These are phyloP conservation scores for Apis mellifera DNA, from an alignment of 1,140 invertebrate genomes.

Conservation along the genomic window DNA sequence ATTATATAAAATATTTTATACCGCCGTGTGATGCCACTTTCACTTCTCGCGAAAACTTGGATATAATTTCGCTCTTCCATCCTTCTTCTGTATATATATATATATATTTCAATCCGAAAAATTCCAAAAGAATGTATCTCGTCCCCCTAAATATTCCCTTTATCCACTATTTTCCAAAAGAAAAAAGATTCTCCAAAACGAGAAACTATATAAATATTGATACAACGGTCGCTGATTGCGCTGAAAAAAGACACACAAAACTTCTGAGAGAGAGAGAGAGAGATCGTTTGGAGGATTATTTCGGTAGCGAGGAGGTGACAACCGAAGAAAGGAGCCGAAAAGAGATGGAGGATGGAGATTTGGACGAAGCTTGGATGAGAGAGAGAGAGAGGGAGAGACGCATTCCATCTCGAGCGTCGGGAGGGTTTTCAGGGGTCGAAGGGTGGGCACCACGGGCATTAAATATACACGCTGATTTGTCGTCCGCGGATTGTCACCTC, in stretches of 20 bases:
- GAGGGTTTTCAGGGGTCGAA: slow-evolving; percentile 58
- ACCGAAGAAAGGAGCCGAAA: neutral
- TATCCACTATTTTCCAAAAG: neutral
- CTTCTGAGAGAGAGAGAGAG: no score
- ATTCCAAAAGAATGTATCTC: no score
- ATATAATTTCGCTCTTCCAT: no score
- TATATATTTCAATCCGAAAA: no score
- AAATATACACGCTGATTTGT: slow-evolving; percentile 79
- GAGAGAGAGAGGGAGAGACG: neutral
- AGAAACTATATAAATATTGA: no score
- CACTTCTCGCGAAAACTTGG: no score
- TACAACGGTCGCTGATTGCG: no score
- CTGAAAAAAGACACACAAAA: no score
- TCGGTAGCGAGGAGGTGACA: no score
- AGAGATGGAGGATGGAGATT: neutral
- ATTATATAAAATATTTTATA: slow-evolving; percentile 57
- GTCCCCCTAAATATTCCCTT: no score
- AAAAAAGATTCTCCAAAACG: neutral
- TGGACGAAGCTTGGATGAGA: accelerated
- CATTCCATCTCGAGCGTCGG: slow-evolving; percentile 63
- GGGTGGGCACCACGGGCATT: slow-evolving; percentile 70
- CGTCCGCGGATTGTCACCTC: slow-evolving; percentile 77
- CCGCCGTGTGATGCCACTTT: neutral
- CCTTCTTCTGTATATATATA: no score
- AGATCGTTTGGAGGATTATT: no score